Percentiles rank a stretch among this genome's conserved stretches.
These are phyloP conservation scores for Mactra quadrangularis DNA, from an alignment of 1,140 invertebrate genomes.

Conservation along the genomic window DNA sequence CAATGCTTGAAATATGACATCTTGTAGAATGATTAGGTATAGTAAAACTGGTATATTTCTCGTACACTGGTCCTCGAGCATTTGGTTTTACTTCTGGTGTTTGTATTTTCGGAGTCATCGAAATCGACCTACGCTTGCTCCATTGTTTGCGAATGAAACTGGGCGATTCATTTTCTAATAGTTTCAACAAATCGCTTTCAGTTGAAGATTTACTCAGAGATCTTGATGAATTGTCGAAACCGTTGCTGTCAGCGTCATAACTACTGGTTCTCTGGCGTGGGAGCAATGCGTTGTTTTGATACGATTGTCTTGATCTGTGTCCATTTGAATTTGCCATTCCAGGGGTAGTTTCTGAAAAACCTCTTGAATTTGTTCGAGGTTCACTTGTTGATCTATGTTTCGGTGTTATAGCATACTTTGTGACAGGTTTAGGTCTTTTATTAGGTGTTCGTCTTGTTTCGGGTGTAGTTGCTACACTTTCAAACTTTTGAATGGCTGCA, in stretches of 20 bases:
- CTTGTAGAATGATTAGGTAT: constrained; percentile 20
- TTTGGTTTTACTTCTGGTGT: neutral
- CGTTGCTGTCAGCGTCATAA: too few species aligned
- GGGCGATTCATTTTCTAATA: constrained; percentile 18
- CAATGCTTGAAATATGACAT: constrained; percentile 31
- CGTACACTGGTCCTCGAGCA: constrained; percentile 3
- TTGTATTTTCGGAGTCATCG: constrained; percentile 10
- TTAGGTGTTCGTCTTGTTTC: neutral
- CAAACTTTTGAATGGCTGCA: constrained; percentile 27
- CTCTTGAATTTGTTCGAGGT: neutral
- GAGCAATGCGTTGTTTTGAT: constrained; percentile 13
- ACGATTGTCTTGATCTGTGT: too few species aligned
- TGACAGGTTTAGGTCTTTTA: neutral
- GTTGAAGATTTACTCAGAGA: constrained; percentile 23
- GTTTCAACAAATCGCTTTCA: constrained; percentile 32
- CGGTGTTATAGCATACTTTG: neutral
- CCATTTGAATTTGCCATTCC: neutral
- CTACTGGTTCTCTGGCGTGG: neutral
- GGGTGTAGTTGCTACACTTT: neutral
- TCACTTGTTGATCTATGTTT: constrained; percentile 32
- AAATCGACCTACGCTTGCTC: constrained; percentile 29
- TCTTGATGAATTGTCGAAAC: too few species aligned
- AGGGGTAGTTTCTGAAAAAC: neutral
- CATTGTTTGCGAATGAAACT: constrained; percentile 48
- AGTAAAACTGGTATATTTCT: neutral